These are phyloP conservation scores for Urocolius indicus DNA, from an alignment of 2,113 vertebrate genomes.

Conservation along the genomic window DNA sequence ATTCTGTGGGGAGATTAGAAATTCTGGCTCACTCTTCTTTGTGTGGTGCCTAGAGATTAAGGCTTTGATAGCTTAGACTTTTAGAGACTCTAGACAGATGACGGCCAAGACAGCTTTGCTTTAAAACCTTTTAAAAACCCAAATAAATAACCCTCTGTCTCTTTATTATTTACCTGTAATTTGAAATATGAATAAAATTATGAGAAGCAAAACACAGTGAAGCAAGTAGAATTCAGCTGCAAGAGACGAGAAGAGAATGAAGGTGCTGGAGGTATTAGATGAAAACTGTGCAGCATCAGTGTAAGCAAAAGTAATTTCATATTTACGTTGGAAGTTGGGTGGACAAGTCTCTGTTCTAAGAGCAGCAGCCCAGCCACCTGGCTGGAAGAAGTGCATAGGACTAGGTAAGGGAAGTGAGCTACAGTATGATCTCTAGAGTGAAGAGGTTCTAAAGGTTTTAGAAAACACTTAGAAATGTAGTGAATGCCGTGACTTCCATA, in stretches of 20 bases:
- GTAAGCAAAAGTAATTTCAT: not conserved
- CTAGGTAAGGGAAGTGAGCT: not conserved
- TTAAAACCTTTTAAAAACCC: not conserved
- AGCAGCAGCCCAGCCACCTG: not conserved
- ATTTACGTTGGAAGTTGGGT: not conserved
- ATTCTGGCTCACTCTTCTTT: not conserved
- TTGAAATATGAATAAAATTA: not conserved
- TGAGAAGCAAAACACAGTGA: not conserved
- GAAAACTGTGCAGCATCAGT: not conserved
- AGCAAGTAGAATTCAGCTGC: not conserved
- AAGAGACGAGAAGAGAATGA: not conserved
- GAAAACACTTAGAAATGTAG: not conserved
- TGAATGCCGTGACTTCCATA: not conserved
- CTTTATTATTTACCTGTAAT: not conserved
- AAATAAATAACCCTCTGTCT: not conserved
- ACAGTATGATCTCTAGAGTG: not conserved
- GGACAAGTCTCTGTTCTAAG: not conserved
- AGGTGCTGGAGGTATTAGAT: not conserved
- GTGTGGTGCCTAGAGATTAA: not conserved
- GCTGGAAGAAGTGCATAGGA: not conserved
- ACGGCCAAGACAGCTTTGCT: not conserved
- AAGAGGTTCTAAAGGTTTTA: not conserved
- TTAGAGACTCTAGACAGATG: not conserved
- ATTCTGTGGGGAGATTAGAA: not conserved
- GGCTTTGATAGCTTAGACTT: not conserved